Conservation (phyloP, 2,113 vertebrate species). For the Cepphus grylle region DNA sequence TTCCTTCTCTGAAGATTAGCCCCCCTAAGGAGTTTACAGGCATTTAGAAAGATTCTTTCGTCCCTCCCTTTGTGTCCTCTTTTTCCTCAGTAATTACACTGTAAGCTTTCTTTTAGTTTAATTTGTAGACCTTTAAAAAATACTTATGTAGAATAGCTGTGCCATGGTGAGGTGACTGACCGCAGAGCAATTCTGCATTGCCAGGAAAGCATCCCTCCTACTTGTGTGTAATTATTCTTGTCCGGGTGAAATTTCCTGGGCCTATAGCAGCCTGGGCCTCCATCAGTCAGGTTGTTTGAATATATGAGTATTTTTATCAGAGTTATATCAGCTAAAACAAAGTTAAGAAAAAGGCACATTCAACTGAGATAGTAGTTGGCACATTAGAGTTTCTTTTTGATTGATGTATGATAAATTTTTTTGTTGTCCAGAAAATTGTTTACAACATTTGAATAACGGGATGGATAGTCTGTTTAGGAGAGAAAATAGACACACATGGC, state of each 20-base stretch:
- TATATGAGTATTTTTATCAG: neutral
- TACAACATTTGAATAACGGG: conserved; percentile 20
- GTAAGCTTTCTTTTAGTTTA: neutral
- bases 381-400: neutral
- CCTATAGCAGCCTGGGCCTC: neutral
- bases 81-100: conserved; percentile 11
- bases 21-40: conserved; percentile 2
- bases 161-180: neutral
- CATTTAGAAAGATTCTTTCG: conserved; percentile 14
- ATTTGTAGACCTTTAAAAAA: neutral
- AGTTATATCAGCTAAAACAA: neutral
- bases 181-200: neutral
- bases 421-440: conserved; percentile 24
- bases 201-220: neutral
- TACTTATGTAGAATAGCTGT: neutral
- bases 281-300: neutral
- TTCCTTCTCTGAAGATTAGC: conserved; percentile 36
- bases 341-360: neutral
- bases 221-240: neutral
- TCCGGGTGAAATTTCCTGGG: neutral
- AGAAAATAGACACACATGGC: conserved; percentile 21
- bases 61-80: neutral
- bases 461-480: neutral
- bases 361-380: neutral
- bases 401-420: neutral